Evolutionary conservation across 2,888 invertebrate genomes (phyloP), one percentile per base, ranked within the genome.

Genomic region (Barypeithes pellucidus): DNA sequence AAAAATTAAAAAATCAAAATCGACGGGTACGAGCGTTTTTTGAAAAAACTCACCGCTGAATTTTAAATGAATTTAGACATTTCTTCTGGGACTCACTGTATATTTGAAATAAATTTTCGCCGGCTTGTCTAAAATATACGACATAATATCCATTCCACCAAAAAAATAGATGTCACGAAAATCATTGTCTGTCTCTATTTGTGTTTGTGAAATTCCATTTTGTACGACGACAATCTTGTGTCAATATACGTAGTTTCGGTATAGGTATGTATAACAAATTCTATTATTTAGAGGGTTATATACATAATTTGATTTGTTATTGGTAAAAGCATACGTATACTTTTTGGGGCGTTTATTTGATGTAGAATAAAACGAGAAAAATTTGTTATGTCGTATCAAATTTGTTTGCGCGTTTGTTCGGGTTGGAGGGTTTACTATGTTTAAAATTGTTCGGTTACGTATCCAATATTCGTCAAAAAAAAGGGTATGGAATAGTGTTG

Each of bases 161-260:
- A 39, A 12, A n/a, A 39, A 39, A 39, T n/a, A n/a, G 16, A 43
- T 43, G 2, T 43, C 16, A 39, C 16, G n/a, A 14, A 14, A 43
- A 16, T 43, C n/a, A n/a, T 24, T 50, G 50, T 50, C 50, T 50
- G 22, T 50, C n/a, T 50, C 2, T 50, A 50, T 50, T 5, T 24
- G 22, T 50, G 24, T 1, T 50, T 50, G 50, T 50, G 50, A 50
- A n/a, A 50, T 50, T n/a, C 50, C 22, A 50, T 50, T 50, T 50
- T n/a, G 50, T n/a, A 24, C n/a, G 29, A 1, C 22, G 24, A 50
- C 50, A 50, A n/a, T 50, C 3, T 24, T 20, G n/a, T 22, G 50
- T 50, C 50, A 50, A 50, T 50, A n/a, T 12, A 11, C 5, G 24
- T n/a, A n/a, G n/a, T n/a, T 24, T 11, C 50, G 22, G 22, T 50